Base-by-base conservation (phyloP, 1,140 invertebrate genomes). In the Orchestia grillus region DNA sequence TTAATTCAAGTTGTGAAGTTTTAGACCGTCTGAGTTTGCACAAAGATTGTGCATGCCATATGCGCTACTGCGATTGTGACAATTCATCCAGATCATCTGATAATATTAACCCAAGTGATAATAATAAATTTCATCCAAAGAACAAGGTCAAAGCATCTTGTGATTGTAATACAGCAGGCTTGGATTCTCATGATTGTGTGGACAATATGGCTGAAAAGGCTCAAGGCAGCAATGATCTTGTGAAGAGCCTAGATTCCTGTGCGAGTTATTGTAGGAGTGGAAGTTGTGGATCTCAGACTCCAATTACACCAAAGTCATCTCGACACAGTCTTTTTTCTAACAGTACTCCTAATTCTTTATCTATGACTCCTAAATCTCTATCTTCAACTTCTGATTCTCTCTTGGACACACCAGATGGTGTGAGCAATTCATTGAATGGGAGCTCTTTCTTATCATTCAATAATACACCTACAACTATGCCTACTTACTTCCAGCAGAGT, bases 321-420 rank as follows among this genome's bases (percentile, higher is more conserved):
- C 92, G 44, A 15, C 92, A 94, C 44, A 94, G 92, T 94, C 92
- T 94, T 40, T 94, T 94, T 40, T 94, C 92, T 19, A 94, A 94
- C 92, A 94, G 92, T 47, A 94, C 92, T 23, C 92, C 92, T 8
- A 94, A 94, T 94, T 94, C 92, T 47, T 94, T 94, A 94, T 94
- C 92, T 16, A 45, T 94, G 92, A 94, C 92, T 15, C 92, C 92
- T 19, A 94, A 94, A 47, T 94, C 92, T 45, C 92, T 94, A 11
- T 94, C 92, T 40, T 47, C 92, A 44, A 94, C 92, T 6, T 94
- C 92, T 94, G 92, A 94, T 45, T 94, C 92, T 44, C 92, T 94
- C 36, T 44, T 94, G 41, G 92, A 94, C 28, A 94, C 92, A 45
- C 92, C 92, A 45, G 92, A 94, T 45, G 41, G 40, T 94, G 44